Conservation (phyloP, 2,797 vertebrate genomes). For the Dendrocincla tyrannina region DNA sequence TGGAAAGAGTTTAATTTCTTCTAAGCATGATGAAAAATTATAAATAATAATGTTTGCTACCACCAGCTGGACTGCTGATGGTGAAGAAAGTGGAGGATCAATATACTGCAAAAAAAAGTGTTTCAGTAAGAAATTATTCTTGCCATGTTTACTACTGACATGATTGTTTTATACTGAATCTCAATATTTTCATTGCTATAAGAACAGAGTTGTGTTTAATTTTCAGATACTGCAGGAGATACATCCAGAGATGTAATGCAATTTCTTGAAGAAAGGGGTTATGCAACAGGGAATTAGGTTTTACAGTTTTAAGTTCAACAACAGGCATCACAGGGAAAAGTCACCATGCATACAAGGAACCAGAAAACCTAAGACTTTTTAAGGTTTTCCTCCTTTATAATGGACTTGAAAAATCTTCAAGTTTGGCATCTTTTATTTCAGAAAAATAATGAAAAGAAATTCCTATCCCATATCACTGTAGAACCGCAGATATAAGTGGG, state of each 20-base stretch:
- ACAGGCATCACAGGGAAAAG: neutral
- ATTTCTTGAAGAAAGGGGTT: neutral
- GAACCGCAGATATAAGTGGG: neutral
- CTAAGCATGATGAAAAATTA: neutral
- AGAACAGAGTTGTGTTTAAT: neutral
- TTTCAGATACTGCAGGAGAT: neutral
- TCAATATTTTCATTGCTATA: neutral
- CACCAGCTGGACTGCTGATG: neutral
- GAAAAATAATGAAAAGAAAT: neutral
- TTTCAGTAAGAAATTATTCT: neutral
- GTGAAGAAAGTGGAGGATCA: neutral
- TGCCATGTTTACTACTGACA: neutral
- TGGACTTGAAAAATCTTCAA: neutral
- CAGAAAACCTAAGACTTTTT: neutral
- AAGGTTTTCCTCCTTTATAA: neutral
- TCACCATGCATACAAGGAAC: neutral
- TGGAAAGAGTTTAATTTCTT: neutral
- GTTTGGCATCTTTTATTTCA: neutral
- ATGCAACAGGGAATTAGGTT: neutral
- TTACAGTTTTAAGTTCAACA: neutral
- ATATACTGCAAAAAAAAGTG: neutral
- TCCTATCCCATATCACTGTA: neutral
- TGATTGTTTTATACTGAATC: neutral
- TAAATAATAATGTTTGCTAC: neutral
- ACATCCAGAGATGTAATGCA: neutral